These are phyloP conservation scores for Harmothoe impar DNA, from an alignment of 2,888 invertebrate species.

Conservation along the genomic window DNA sequence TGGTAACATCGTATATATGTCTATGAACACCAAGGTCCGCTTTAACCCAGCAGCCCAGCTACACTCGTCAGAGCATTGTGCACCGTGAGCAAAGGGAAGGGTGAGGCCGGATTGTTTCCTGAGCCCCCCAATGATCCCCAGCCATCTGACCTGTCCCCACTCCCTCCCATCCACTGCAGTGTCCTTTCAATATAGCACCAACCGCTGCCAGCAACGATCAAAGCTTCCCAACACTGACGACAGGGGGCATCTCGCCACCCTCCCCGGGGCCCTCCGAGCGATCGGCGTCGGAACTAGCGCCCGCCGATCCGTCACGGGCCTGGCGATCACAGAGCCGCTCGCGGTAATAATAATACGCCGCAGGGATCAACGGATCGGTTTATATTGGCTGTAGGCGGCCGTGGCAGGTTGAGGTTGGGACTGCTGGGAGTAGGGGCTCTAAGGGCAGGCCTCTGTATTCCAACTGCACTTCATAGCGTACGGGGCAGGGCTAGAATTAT, in stretches of 20 bases:
- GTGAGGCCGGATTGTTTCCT: not conserved
- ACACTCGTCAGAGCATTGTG: no score
- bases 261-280: not conserved
- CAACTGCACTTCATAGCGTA: not conserved
- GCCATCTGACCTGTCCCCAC: not conserved
- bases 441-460: not conserved
- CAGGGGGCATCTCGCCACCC: not conserved
- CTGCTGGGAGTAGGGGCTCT: not conserved
- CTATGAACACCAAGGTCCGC: no score
- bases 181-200: conserved; percentile 9
- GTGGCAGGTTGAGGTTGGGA: not conserved
- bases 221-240: not conserved
- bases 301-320: conserved; percentile 19
- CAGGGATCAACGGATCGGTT: conserved; percentile 30
- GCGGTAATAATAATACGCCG: conserved; percentile 26
- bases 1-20: no score
- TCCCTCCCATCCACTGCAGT: no score
- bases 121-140: not conserved
- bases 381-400: conserved; percentile 33
- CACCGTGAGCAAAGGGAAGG: no score
- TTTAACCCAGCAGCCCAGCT: no score
- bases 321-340: conserved; percentile 30
- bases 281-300: conserved; percentile 10
- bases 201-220: not conserved
- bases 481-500: not conserved